A percentile compares a stretch with the other conserved stretches of the same genome.
Evolutionary conservation across 2,888 invertebrate genomes (phyloP).

Genomic region (Drosophila cyrtoloma): DNA sequence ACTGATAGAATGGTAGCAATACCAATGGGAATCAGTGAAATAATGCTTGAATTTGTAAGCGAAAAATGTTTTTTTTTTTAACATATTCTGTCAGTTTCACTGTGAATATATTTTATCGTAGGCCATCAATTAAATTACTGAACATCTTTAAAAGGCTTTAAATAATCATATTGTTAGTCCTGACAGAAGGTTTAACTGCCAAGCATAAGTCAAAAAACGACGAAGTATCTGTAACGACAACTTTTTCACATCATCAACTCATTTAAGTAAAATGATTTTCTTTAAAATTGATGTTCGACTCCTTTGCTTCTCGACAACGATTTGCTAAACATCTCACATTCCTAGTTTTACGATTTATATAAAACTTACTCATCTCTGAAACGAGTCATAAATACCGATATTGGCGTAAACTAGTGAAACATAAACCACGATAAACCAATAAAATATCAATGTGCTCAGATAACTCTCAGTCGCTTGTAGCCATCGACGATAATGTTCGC

Average conservation of each 20-base stretch:
- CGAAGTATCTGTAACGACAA: no score
- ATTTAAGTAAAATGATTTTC: background rate
- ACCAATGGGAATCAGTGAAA: constrained; percentile 19
- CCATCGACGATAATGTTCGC: constrained; percentile 25
- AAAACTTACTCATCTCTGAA: constrained; percentile 42
- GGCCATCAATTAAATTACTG: background rate
- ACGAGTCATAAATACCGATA: constrained; percentile 33
- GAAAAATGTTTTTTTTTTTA: constrained; percentile 6
- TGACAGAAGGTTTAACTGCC: background rate
- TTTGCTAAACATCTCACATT: constrained; percentile 37
- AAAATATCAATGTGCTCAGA: constrained; percentile 73
- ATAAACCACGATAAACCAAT: constrained; percentile 72
- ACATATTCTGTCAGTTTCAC: background rate
- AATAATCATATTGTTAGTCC: background rate
- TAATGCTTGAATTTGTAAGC: constrained; percentile 36
- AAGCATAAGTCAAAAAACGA: background rate
- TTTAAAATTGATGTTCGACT: background rate
- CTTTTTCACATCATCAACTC: background rate
- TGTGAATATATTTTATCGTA: background rate
- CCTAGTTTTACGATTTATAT: constrained; percentile 34
- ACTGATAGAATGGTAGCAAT: background rate
- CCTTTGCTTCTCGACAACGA: constrained; percentile 19
- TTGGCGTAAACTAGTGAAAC: constrained; percentile 36
- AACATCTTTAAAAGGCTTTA: background rate
- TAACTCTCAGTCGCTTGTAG: constrained; percentile 14